phyloP scores from a whole-genome alignment of 1,140 invertebrate species.

The Phocides pigmalion region DNA sequence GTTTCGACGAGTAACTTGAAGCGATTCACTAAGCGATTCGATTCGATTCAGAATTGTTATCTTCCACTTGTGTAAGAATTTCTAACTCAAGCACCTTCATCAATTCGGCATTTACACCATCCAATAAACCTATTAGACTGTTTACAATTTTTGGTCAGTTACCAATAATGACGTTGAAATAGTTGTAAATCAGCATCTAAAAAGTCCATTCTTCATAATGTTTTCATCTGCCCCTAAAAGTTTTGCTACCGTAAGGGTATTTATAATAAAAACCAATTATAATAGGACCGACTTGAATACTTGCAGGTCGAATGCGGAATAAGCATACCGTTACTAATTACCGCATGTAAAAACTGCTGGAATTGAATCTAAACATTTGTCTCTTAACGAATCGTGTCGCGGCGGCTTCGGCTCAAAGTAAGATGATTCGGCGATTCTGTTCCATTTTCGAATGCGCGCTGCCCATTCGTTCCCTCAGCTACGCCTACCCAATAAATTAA shows the following conservation, averaged over 20 bases:
- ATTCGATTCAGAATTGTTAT: conserved; percentile 55
- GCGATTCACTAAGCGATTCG: conserved; percentile 70
- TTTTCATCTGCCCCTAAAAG: background rate
- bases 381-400: conserved; percentile 82
- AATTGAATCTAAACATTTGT: conserved; percentile 83
- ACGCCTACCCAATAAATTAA: conserved; percentile 82
- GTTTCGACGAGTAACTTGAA: conserved; percentile 55
- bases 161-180: conserved; percentile 34
- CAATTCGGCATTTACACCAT: conserved; percentile 50
- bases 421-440: conserved; percentile 79
- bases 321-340: conserved; percentile 77
- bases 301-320: conserved; percentile 59
- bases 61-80: conserved; percentile 59
- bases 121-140: conserved; percentile 42
- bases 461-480: conserved; percentile 79
- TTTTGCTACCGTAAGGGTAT: conserved; percentile 43
- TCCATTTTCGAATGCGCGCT: conserved; percentile 78
- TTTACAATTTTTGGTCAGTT: conserved; percentile 52
- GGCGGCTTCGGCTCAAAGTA: conserved; percentile 73
- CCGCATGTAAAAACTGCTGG: conserved; percentile 61
- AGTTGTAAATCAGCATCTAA: conserved; percentile 27
- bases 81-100: conserved; percentile 52
- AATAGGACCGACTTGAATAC: conserved; percentile 56
- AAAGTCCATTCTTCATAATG: conserved; percentile 2
- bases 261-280: conserved; percentile 62